Base-by-base conservation (phyloP, 1,140 invertebrate species). In the Colletes gigas region DNA sequence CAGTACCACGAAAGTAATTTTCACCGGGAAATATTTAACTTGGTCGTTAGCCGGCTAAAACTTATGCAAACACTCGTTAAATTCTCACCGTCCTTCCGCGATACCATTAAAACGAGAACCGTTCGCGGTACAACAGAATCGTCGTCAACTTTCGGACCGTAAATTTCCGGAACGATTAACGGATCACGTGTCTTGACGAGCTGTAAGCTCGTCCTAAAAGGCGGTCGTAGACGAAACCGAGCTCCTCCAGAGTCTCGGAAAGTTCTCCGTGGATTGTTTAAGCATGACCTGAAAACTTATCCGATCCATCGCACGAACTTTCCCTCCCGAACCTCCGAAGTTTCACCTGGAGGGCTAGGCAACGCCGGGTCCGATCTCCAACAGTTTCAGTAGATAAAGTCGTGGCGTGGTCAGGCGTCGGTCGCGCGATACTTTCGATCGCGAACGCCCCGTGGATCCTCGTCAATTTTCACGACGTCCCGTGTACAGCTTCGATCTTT, bases 381-480 rank as follows among this genome's bases (percentile, higher is more conserved):
- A 44, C 12, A 15, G 14, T 50, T 10, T 52, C 47, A 80, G 82
- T 80, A 71, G 82, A 80, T 50, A 12, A 47, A 54, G 14, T 52
- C 75, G 41, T 17, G 44, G 47, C 57, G 59, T 66, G 39, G 39
- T 55, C 70, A 60, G 81, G 74, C 83, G n/a, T 52, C n/a, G 19
- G 30, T 17, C 3, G 44, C 68, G 5, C 62, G 19, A 8, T n/a
- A 39, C 30, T 54, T 52, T 69, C 21, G 55, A 19, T 19, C 6
- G 55, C 6, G 30, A 9, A 7, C n/a, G 60, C 50, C 55, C 21
- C 10, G 54, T 12, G 10, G 44, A 52, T 47, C 41, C 15, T 54
- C 30, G 10, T 4, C 21, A 55, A 19, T 72, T 30, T 55, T n/a
- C 21, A 67, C 44, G 44, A 47, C 44, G 6, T 2, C 30, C 30